Evolutionary conservation across 1,140 invertebrate species (phyloP).

Genomic region (Matsumurasca onukii): DNA sequence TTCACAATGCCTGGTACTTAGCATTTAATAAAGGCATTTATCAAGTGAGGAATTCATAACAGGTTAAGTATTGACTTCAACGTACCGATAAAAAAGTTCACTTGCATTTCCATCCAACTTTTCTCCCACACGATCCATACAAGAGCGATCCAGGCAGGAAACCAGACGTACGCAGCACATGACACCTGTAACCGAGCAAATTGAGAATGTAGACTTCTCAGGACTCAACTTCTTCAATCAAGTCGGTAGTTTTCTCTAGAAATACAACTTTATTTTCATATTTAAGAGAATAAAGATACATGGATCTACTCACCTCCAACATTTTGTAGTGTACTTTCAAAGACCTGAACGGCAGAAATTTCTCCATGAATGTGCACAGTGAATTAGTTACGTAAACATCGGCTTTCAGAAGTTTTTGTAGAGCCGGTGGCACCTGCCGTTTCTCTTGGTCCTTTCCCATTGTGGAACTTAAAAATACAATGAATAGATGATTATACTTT

Average conservation of each 20-base stretch:
- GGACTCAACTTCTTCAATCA: no score
- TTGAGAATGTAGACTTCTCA: no score
- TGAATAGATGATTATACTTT: no score
- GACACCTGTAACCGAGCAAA: constrained; percentile 60
- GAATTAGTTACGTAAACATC: constrained; percentile 64
- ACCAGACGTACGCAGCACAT: constrained; percentile 88
- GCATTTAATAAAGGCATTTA: no score
- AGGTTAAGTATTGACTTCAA: no score
- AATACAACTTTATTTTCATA: background rate
- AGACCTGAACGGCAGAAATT: constrained; percentile 57
- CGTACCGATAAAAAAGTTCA: constrained; percentile 84
- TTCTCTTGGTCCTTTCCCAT: constrained; percentile 45
- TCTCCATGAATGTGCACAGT: constrained; percentile 59
- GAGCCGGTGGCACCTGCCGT: constrained; percentile 53
- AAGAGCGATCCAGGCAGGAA: constrained; percentile 67
- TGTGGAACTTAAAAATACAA: no score
- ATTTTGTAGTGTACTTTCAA: constrained; percentile 62
- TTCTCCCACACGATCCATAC: constrained; percentile 69
- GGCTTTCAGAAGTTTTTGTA: constrained; percentile 56
- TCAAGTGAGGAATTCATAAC: no score
- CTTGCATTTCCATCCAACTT: constrained; percentile 71
- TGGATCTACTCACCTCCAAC: constrained; percentile 59
- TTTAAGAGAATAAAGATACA: constrained; percentile 26
- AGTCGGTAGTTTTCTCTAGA: no score
- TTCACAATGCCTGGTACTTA: no score